phyloP scores from a whole-genome alignment of 2,797 vertebrate genomes.

The Rhinichthys osculus region DNA sequence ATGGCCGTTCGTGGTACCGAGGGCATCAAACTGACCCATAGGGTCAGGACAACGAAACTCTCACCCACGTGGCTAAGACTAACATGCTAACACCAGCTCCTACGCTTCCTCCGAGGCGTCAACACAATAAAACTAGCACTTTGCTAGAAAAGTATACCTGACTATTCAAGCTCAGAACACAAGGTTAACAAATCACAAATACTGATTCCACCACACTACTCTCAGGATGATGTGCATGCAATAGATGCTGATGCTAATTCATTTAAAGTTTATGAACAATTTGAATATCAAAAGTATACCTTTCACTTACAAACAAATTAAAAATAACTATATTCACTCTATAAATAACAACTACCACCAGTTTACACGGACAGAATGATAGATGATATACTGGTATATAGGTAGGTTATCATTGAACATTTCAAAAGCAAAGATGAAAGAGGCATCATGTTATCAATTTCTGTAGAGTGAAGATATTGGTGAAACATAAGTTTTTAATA shows the following conservation, averaged over 20 bases:
- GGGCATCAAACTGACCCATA: not conserved
- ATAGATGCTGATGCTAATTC: not conserved
- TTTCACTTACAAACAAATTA: too few relatives aligned
- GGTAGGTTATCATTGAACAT: not conserved
- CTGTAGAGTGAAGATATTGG: not conserved
- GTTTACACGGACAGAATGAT: not conserved
- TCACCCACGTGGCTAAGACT: constrained; percentile 31
- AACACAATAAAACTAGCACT: not conserved
- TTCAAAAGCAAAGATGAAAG: not conserved
- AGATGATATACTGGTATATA: not conserved
- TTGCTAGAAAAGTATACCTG: not conserved
- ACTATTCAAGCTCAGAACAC: not conserved
- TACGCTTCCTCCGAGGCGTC: not conserved
- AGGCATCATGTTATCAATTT: not conserved
- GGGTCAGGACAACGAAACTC: constrained; percentile 5
- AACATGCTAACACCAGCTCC: constrained; percentile 24
- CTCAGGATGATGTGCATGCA: not conserved
- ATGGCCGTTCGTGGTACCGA: not conserved
- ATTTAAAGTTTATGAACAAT: not conserved
- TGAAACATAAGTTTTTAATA: not conserved
- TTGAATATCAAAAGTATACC: too few relatives aligned
- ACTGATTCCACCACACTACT: not conserved
- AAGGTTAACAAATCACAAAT: constrained; percentile 15
- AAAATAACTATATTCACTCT: too few relatives aligned
- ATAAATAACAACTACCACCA: too few relatives aligned